Evolutionary conservation across 1,140 invertebrate genomes (phyloP).

Genomic region (Bombyx mandarina): DNA sequence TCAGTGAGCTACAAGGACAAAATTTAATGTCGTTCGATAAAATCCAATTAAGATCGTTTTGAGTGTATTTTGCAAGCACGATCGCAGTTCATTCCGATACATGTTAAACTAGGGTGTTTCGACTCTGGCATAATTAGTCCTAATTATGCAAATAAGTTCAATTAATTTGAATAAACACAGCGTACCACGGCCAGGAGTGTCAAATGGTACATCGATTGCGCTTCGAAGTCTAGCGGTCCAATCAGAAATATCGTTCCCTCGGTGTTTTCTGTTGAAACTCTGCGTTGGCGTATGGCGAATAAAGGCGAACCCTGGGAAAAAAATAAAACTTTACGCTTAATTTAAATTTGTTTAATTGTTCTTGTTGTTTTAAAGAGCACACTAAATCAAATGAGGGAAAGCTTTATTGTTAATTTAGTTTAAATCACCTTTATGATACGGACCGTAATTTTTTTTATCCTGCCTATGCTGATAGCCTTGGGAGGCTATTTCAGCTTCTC

Average conservation of each 20-base stretch:
- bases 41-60: slow-evolving; percentile 12
- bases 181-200: slow-evolving; percentile 86
- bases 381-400: no score
- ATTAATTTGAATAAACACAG: slow-evolving; percentile 16
- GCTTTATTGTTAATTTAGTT: no score
- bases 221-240: slow-evolving; percentile 86
- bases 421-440: no score
- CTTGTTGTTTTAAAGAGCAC: no score
- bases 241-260: slow-evolving; percentile 83
- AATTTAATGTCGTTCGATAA: background rate
- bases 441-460: no score
- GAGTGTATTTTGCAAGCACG: slow-evolving; percentile 9
- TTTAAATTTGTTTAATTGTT: no score
- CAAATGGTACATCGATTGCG: slow-evolving; percentile 86
- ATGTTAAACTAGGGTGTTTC: slow-evolving; percentile 3
- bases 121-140: slow-evolving; percentile 11
- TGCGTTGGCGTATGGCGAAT: slow-evolving; percentile 83
- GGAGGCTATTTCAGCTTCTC: no score
- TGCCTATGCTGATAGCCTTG: no score
- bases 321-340: background rate
- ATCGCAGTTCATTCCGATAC: slow-evolving; percentile 3
- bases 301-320: slow-evolving; percentile 74
- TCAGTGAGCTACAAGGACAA: slow-evolving; percentile 1
- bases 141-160: slow-evolving; percentile 18
- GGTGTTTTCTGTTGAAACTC: slow-evolving; percentile 79